Evolutionary conservation across 2,113 vertebrate genomes (phyloP).

Genomic region (Sorex fumeus): DNA sequence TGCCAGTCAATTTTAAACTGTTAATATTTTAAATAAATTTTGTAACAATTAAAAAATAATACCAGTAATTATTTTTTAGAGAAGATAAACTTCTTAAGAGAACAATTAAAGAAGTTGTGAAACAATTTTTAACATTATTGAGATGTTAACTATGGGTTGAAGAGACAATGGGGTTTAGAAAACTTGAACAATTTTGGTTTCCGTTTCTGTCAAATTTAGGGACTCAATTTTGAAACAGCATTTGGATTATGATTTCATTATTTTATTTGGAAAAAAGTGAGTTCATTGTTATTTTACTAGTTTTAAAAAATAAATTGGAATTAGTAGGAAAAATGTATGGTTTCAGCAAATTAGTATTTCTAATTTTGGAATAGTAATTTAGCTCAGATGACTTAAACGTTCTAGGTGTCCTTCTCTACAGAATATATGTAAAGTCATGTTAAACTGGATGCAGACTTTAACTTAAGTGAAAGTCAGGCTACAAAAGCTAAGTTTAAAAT

Average conservation of each 20-base stretch:
- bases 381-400: not conserved
- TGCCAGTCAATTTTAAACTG: not conserved
- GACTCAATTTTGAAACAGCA: not conserved
- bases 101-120: not conserved
- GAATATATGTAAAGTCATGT: not conserved
- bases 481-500: conserved; percentile 45
- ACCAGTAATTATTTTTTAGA: no score
- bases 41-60: conserved; percentile 29
- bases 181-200: conserved; percentile 37
- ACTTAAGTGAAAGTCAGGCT: conserved; percentile 37
- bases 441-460: not conserved
- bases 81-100: no score
- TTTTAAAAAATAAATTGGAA: conserved; percentile 11
- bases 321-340: conserved; percentile 54
- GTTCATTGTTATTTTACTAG: not conserved
- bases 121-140: conserved; percentile 30
- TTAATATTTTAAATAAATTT: conserved; percentile 46
- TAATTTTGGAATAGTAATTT: conserved; percentile 14
- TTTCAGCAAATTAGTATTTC: conserved; percentile 51
- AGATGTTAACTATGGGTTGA: conserved; percentile 29
- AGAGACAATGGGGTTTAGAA: conserved; percentile 32
- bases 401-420: not conserved
- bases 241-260: not conserved
- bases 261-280: not conserved
- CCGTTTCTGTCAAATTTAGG: conserved; percentile 40